Conservation (phyloP, 37 sponge, comb jelly and placozoan genomes). For the Hormiphora californensis region DNA sequence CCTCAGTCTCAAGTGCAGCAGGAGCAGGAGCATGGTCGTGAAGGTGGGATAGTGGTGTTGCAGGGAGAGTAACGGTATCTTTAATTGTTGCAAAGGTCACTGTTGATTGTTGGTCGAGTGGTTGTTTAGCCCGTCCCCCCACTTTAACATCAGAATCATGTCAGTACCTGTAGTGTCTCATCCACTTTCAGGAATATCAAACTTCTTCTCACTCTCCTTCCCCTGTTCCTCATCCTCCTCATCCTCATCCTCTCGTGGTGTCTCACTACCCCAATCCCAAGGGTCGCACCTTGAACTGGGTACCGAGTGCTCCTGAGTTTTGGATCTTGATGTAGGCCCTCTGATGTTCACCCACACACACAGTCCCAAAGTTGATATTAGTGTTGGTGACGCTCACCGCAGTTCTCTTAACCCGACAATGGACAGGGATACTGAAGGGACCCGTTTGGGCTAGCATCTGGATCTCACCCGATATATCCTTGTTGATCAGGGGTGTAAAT, state of each 20-base stretch:
- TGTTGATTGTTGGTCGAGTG: no score
- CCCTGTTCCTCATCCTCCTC: not conserved
- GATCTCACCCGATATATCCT: constrained; percentile 68
- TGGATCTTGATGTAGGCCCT: constrained; percentile 53
- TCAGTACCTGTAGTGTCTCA: no score
- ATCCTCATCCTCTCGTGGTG: not conserved
- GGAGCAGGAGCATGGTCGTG: not conserved
- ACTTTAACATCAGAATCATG: no score
- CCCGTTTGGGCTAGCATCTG: constrained; percentile 81
- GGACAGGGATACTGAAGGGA: constrained; percentile 76
- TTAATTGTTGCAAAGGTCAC: not conserved
- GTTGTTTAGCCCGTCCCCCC: no score
- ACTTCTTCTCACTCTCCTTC: not conserved
- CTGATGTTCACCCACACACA: constrained; percentile 78
- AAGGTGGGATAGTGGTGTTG: not conserved
- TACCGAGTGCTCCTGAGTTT: constrained; percentile 77
- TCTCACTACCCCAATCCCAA: not conserved
- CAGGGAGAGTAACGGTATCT: constrained; percentile 7
- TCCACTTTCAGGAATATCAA: no score
- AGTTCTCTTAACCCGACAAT: constrained; percentile 64
- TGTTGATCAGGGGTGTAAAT: constrained; percentile 77
- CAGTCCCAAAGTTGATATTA: constrained; percentile 68
- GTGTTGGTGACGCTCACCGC: not conserved
- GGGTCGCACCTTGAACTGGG: constrained; percentile 58
- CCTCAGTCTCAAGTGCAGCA: no score